Evolutionary conservation across 2,797 vertebrate species (phyloP).

Genomic region (Oreochromis grahami): DNA sequence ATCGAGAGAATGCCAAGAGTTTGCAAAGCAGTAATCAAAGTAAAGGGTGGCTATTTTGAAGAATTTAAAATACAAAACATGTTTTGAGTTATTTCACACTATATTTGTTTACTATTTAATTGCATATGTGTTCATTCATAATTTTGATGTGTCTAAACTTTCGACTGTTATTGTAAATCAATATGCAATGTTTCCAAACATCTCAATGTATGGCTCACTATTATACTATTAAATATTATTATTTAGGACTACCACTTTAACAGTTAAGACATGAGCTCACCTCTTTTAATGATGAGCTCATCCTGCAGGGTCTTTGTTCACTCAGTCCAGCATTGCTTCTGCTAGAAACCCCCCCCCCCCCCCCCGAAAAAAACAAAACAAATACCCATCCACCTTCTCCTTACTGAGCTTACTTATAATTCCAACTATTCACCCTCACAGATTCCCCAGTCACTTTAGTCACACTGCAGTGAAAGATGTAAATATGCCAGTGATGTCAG

Average conservation of each 20-base stretch:
- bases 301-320: constrained; percentile 49
- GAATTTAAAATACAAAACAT: background rate
- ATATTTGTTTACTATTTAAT: background rate
- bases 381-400: background rate
- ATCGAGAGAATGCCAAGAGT: background rate
- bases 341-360: rapidly evolving
- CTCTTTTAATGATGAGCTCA: constrained; percentile 53
- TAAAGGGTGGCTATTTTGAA: background rate
- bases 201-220: background rate
- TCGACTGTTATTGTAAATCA: background rate
- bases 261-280: constrained; percentile 44
- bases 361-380: background rate
- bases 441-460: background rate
- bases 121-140: background rate
- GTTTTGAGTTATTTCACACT: background rate
- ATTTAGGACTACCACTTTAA: constrained; percentile 13
- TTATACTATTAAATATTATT: background rate
- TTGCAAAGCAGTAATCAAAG: background rate
- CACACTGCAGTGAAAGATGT: background rate
- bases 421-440: background rate
- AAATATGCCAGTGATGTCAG: constrained; percentile 15
- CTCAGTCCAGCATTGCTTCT: background rate
- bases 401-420: background rate
- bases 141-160: background rate
- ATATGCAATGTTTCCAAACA: background rate